Evolutionary conservation across 2,797 vertebrate genomes (phyloP), one percentile per base, ranked within the genome.

Genomic region (Onychomys torridus): DNA sequence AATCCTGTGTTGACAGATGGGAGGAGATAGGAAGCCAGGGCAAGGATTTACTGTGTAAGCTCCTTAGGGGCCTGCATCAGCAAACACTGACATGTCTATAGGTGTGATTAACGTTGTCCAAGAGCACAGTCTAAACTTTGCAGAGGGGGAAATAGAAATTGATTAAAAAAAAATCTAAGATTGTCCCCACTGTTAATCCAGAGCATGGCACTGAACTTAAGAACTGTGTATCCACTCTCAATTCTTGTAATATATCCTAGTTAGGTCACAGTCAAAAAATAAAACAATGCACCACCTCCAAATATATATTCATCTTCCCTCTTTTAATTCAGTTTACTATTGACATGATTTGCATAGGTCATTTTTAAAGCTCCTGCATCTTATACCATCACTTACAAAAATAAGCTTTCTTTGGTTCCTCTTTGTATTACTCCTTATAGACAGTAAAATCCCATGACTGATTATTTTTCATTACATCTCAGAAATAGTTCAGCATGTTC

Each of bases 401-500:
- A 27, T 93, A 75, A 63, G 1, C 25, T 49, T 93, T 71, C 52
- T 7, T 59, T 75, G 13, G 1, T 49, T 91, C 11, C 37, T 55
- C 11, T 75, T 83, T 61, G 14, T 78, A 67, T 65, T 46, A 85
- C 29, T 40, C 17, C 34, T 93, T 40, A 88, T 77, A 46, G 37
- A 79, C 93, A 63, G 67, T 49, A 81, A 91, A 94, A 89, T 85
- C 76, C 8, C 21, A 19, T 90, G 34, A 78, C 16, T 73, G 11
- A 19, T 75, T 88, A 16, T 75, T 88, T 89, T 67, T 90, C 40
- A 79, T 73, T 90, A 87, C 87, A 96, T 75, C 7, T 92, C 73
- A 95, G 34, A 2, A 93, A n/a, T 76, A 46, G 5, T 75, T 94
- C 93, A 63, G 69, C 27, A 90, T 73, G 10, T 71, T n/a, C 37